Evolutionary conservation across 1,140 invertebrate genomes (phyloP).

Genomic region (Linepithema humile): DNA sequence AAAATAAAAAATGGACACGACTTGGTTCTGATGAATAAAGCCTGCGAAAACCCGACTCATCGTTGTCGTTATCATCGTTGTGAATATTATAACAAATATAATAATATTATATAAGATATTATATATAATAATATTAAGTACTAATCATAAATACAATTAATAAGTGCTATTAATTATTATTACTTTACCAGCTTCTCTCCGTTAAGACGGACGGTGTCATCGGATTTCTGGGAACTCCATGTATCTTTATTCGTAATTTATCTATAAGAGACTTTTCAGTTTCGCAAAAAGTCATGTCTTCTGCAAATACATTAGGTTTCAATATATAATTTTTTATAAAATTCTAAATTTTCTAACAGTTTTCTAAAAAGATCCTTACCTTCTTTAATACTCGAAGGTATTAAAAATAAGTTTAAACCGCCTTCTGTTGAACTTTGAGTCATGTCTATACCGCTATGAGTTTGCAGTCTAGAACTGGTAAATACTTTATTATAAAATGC

Average conservation of each 20-base stretch:
- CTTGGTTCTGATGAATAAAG: too few relatives aligned
- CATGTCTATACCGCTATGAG: constrained; percentile 88
- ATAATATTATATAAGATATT: too few relatives aligned
- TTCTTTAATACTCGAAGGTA: constrained; percentile 87
- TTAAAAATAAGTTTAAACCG: constrained; percentile 89
- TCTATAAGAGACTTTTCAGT: constrained; percentile 88
- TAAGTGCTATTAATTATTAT: not conserved
- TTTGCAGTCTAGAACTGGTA: constrained; percentile 88
- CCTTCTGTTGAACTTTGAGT: constrained; percentile 84
- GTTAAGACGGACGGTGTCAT: constrained; percentile 88
- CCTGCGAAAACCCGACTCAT: too few relatives aligned
- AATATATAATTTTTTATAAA: not conserved
- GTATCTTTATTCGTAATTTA: constrained; percentile 88
- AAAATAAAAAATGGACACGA: too few relatives aligned
- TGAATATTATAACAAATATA: too few relatives aligned
- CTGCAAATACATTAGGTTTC: constrained; percentile 74
- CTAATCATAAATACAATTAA: too few relatives aligned
- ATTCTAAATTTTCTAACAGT: constrained; percentile 13
- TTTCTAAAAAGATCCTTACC: constrained; percentile 86
- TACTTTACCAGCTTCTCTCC: constrained; percentile 88
- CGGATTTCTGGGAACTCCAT: constrained; percentile 87
- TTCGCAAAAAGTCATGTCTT: constrained; percentile 88
- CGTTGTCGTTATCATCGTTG: too few relatives aligned
- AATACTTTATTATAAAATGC: constrained; percentile 88
- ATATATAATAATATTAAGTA: too few relatives aligned